Base-by-base conservation (phyloP, 1,140 invertebrate genomes). In the Drosophila setifemur region DNA sequence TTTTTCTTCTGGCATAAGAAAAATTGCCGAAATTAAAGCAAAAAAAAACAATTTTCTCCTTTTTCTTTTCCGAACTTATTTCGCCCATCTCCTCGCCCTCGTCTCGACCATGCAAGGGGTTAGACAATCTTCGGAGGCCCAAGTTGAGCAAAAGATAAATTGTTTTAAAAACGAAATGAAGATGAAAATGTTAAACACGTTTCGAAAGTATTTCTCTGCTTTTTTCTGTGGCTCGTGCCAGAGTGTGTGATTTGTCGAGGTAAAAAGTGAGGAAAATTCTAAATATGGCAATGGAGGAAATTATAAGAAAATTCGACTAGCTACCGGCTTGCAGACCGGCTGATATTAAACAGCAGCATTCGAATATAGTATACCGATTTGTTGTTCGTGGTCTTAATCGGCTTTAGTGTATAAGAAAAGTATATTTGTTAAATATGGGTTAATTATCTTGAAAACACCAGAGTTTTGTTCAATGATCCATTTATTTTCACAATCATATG, bases 11-110 rank as follows among this genome's bases (percentile, higher is more conserved):
- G 67, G 72, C 75, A 68, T 33, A 86, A 86, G 81, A 86, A 86
- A 86, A 86, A 86, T 86, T 86, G 83, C 76, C 81, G 37, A 86
- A 86, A 86, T 86, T 86, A 86, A 86, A 81, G 81, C 68, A 86
- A 69, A 85, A 86, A 86, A 85, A 85, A 86, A 76, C 76, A 86
- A 86, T 86, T 86, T 86, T 81, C 76, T 74, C 61, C 48, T 61
- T 70, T 60, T 37, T 37, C 33, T 14, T 37, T 37, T 61, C 44
- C 40, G 12, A 21, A n/a, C 28, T 45, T 63, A 3, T 50, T 73
- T 63, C 52, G 11, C 40, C 43, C 8, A 25, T 33, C 33, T n/a
- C 28, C 29, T 35, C 19, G 18, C 29, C 23, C 33, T 16, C 14
- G 9, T 39, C 11, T 29, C 28, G 44, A 18, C 12, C 26, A 44